A percentile compares a stretch with the other conserved stretches of the same genome.
phyloP scores from a whole-genome alignment of 2,888 invertebrate genomes.

The Liodrosophila aerea region DNA sequence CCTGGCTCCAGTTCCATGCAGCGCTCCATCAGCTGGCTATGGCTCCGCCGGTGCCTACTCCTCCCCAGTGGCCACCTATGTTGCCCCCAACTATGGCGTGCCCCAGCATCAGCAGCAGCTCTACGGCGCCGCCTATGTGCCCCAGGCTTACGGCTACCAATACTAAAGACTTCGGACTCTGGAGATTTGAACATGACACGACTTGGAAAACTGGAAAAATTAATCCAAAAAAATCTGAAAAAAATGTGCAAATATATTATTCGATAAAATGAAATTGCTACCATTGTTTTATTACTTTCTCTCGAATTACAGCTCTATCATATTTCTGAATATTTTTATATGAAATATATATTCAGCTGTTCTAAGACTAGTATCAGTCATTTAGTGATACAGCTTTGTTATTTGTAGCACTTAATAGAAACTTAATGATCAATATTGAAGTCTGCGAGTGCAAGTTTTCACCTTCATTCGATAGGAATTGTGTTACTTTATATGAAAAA shows the following conservation, averaged over 20 bases:
- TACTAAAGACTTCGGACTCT: conserved; percentile 37
- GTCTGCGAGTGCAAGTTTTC: too few relatives aligned
- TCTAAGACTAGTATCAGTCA: too few relatives aligned
- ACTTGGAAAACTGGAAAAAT: conserved; percentile 33
- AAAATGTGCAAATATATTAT: not conserved
- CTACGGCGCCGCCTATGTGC: conserved; percentile 55
- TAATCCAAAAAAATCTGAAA: conserved; percentile 43
- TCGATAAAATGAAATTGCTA: conserved; percentile 19
- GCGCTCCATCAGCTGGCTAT: conserved; percentile 56
- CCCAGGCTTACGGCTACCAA: conserved; percentile 56
- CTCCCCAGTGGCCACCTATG: conserved; percentile 67
- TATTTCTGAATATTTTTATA: not conserved
- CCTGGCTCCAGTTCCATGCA: conserved; percentile 74
- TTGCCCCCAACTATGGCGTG: conserved; percentile 60
- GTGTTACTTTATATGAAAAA: too few relatives aligned
- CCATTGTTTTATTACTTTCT: conserved; percentile 20
- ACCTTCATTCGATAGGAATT: too few relatives aligned
- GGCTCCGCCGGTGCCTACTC: conserved; percentile 76
- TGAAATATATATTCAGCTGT: too few relatives aligned
- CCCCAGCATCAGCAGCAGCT: conserved; percentile 64
- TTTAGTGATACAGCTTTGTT: too few relatives aligned
- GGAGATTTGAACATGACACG: conserved; percentile 14
- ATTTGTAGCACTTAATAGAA: too few relatives aligned
- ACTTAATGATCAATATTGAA: too few relatives aligned
- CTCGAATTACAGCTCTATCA: not conserved